A percentile compares a stretch with the other conserved stretches of the same genome.
These are phyloP conservation scores for Magallana nippona DNA, from an alignment of 2,888 invertebrate genomes.

Conservation along the genomic window DNA sequence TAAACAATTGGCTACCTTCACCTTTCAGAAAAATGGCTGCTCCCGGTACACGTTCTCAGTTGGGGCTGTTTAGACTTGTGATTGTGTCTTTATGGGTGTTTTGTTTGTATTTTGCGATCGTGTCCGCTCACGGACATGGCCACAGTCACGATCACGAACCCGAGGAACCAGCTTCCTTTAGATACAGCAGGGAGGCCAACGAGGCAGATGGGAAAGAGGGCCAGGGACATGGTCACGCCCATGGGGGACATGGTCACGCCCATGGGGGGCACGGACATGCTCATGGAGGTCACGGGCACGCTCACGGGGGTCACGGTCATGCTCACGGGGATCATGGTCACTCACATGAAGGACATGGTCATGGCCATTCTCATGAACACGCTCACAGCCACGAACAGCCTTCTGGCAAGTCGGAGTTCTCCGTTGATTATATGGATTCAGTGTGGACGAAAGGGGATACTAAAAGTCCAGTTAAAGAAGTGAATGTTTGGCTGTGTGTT, in stretches of 20 bases:
- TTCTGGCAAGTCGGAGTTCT: slow-evolving; percentile 53
- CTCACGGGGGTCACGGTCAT: slow-evolving; percentile 51
- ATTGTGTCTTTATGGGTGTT: slow-evolving; percentile 2
- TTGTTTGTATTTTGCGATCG: slow-evolving; percentile 24
- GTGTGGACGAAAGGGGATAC: slow-evolving; percentile 45
- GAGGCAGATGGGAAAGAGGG: slow-evolving; percentile 56
- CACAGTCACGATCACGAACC: slow-evolving; percentile 52
- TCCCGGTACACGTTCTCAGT: slow-evolving; percentile 23
- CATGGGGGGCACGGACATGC: slow-evolving; percentile 53
- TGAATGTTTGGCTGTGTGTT: slow-evolving; percentile 84
- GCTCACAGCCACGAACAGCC: slow-evolving; percentile 82
- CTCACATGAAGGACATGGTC: slow-evolving; percentile 51
- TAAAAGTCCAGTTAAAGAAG: slow-evolving; percentile 57
- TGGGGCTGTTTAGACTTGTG: neutral
- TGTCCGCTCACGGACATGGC: slow-evolving; percentile 49
- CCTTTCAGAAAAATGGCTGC: slow-evolving; percentile 38
- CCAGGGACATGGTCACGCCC: slow-evolving; percentile 54
- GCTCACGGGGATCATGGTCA: slow-evolving; percentile 49
- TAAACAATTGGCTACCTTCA: slow-evolving; percentile 8
- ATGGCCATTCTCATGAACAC: slow-evolving; percentile 60
- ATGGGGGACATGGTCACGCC: slow-evolving; percentile 56
- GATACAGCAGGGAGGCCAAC: slow-evolving; percentile 90
- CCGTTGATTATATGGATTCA: slow-evolving; percentile 53
- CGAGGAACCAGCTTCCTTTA: slow-evolving; percentile 84
- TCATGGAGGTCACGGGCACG: slow-evolving; percentile 59